Evolutionary conservation across 1,140 invertebrate genomes (phyloP).

Genomic region (Drosophila punjabiensis): DNA sequence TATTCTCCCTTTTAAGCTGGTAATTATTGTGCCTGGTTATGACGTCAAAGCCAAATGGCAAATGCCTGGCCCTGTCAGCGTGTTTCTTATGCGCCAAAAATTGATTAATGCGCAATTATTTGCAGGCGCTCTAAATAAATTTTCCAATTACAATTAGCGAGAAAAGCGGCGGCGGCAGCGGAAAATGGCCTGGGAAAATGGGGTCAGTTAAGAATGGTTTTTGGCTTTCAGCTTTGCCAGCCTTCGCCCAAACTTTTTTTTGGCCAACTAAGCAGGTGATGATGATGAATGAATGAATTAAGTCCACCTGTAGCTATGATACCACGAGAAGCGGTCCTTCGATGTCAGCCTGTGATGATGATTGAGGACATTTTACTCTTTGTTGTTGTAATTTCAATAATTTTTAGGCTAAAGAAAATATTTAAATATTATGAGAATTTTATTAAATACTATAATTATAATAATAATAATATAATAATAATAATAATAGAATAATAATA

Average conservation of each 20-base stretch:
- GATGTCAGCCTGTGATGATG: not conserved
- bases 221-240: slow-evolving; percentile 4
- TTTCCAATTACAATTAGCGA: slow-evolving; percentile 64
- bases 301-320: slow-evolving; percentile 28
- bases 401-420: not conserved
- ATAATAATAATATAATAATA: too few relatives aligned
- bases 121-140: slow-evolving; percentile 70
- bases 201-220: slow-evolving; percentile 36
- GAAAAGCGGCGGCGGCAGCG: not conserved
- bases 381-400: not conserved
- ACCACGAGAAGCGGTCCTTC: not conserved
- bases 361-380: not conserved
- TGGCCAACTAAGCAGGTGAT: slow-evolving; percentile 9
- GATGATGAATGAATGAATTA: slow-evolving; percentile 41
- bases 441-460: too few relatives aligned
- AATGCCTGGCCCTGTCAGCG: slow-evolving; percentile 24
- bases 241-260: slow-evolving; percentile 8
- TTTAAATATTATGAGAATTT: not conserved
- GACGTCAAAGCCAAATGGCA: slow-evolving; percentile 42
- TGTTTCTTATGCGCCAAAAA: slow-evolving; percentile 30
- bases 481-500: too few relatives aligned
- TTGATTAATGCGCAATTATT: slow-evolving; percentile 80
- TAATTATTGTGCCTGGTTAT: slow-evolving; percentile 41
- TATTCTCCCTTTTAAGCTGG: not conserved
- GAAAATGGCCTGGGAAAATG: not conserved